phyloP scores from a whole-genome alignment of 2,113 vertebrate species.

The Hyperopisus bebe region DNA sequence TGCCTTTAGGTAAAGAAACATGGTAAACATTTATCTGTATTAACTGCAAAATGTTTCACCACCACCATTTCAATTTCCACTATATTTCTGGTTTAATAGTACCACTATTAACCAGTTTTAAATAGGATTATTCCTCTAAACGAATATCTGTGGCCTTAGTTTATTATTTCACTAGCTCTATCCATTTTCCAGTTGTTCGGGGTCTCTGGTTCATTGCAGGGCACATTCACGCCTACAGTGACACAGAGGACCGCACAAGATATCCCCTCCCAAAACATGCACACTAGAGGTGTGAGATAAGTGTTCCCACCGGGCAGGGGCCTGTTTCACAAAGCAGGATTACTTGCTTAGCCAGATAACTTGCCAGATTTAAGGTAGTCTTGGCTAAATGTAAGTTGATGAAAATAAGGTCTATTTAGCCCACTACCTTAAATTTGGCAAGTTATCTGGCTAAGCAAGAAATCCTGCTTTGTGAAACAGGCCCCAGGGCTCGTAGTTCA shows the following conservation, averaged over 20 bases:
- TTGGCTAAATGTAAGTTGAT: no score
- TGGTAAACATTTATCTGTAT: neutral
- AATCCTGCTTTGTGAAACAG: no score
- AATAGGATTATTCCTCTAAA: neutral
- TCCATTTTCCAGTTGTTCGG: neutral
- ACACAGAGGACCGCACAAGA: neutral
- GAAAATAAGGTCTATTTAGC: no score
- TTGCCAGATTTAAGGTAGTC: no score
- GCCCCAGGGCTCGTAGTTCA: neutral
- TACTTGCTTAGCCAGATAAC: no score
- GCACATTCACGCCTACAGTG: neutral
- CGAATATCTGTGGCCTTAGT: neutral
- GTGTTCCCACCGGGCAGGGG: neutral
- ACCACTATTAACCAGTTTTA: neutral
- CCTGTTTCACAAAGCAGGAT: no score
- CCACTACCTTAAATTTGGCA: no score
- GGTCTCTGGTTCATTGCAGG: neutral
- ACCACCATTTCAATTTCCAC: neutral
- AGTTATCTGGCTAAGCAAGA: no score
- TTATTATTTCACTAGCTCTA: neutral
- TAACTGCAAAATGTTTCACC: neutral
- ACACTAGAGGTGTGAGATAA: neutral
- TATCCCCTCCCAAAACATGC: neutral
- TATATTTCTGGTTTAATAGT: neutral
- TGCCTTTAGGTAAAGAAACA: neutral